phyloP scores from a whole-genome alignment of 2,797 vertebrate species.

The Hippopotamyrus pictus region DNA sequence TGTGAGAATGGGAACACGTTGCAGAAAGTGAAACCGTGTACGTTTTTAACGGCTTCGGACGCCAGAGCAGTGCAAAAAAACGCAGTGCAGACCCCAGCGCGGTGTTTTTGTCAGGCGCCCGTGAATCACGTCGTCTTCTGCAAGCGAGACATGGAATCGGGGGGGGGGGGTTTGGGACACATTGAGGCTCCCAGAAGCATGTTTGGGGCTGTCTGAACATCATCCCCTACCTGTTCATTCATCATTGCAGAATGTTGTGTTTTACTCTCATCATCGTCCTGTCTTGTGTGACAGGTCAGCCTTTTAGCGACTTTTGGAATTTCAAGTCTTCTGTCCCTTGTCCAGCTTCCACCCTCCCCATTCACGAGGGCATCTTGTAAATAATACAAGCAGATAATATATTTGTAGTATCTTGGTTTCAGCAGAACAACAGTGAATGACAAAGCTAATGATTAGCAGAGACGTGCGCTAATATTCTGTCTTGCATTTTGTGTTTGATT shows the following conservation, averaged over 20 bases:
- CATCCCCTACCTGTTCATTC: background rate
- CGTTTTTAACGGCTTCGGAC: background rate
- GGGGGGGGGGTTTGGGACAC: background rate
- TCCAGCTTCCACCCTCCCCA: background rate
- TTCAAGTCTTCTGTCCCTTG: background rate
- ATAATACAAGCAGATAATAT: background rate
- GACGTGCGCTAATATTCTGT: background rate
- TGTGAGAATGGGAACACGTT: background rate
- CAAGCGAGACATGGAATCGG: background rate
- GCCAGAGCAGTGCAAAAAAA: background rate
- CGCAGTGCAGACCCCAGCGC: background rate
- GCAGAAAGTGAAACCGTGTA: background rate
- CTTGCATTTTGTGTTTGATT: background rate
- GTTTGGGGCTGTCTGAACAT: background rate
- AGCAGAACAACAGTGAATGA: background rate
- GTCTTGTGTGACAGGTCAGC: background rate
- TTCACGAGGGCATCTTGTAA: background rate
- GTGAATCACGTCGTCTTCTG: background rate
- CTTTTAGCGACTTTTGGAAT: background rate
- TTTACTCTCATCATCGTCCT: background rate
- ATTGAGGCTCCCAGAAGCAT: background rate
- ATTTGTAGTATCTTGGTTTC: background rate
- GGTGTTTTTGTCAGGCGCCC: background rate
- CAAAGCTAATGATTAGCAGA: background rate
- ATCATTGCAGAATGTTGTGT: background rate